phyloP scores from a whole-genome alignment of 2,797 vertebrate species.

The Austrolebias charrua region DNA sequence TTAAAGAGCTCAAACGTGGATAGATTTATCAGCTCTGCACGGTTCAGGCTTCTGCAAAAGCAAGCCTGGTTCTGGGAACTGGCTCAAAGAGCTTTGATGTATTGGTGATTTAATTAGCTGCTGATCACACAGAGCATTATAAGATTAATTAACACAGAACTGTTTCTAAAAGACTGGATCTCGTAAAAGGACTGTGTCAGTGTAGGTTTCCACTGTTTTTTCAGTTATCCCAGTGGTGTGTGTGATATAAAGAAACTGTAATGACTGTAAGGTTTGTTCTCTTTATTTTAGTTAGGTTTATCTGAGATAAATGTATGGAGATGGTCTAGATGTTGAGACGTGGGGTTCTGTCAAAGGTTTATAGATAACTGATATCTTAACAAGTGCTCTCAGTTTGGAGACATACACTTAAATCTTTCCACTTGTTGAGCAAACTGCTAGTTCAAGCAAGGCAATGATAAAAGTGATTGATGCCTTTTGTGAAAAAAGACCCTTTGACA shows the following conservation, averaged over 20 bases:
- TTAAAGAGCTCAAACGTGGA: slow-evolving; percentile 47
- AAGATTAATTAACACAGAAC: slow-evolving; percentile 36
- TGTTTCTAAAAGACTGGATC: slow-evolving; percentile 29
- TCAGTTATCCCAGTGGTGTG: slow-evolving; percentile 14
- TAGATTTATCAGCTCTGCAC: slow-evolving; percentile 29
- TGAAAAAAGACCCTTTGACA: no score
- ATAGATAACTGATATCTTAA: no score
- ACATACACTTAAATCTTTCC: no score
- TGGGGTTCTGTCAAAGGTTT: no score
- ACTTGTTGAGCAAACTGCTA: no score
- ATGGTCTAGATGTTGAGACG: no score
- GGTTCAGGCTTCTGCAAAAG: slow-evolving; percentile 18
- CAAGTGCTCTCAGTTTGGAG: no score
- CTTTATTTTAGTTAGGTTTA: no score
- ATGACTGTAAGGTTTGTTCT: no score
- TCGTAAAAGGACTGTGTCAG: slow-evolving; percentile 13
- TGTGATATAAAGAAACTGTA: neutral
- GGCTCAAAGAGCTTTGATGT: slow-evolving; percentile 28
- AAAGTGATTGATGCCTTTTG: no score
- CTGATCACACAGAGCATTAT: slow-evolving; percentile 19
- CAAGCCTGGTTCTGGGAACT: neutral
- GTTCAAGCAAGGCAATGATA: no score
- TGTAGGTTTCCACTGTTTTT: slow-evolving; percentile 6
- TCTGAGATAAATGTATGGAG: no score
- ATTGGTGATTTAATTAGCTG: slow-evolving; percentile 51